These are phyloP conservation scores for Scolopax mira DNA, from an alignment of 2,113 vertebrate genomes.

Conservation along the genomic window DNA sequence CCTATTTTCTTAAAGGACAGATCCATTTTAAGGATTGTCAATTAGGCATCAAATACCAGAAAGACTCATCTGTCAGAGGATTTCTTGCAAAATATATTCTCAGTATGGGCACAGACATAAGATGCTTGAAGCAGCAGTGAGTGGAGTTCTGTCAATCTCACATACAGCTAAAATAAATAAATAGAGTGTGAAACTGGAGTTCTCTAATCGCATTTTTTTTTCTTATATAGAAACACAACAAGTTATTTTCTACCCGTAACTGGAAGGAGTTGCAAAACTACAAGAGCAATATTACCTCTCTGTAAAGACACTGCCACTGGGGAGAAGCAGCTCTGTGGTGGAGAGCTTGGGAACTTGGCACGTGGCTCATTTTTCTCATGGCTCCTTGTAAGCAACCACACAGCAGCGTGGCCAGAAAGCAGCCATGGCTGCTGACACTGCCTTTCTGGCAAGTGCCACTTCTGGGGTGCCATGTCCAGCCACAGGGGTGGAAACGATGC, in stretches of 20 bases:
- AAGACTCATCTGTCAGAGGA: slow-evolving; percentile 3
- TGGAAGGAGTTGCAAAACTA: neutral
- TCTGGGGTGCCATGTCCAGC: neutral
- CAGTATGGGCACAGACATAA: neutral
- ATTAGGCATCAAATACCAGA: neutral
- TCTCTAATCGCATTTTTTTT: neutral
- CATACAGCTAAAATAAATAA: neutral
- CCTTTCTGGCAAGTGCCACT: neutral
- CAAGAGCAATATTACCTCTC: neutral
- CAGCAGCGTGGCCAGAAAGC: neutral
- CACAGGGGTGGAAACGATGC: neutral
- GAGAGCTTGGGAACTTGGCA: neutral
- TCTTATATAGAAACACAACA: neutral
- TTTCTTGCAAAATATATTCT: neutral
- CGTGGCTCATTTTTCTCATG: neutral
- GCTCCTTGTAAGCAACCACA: neutral
- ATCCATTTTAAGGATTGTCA: neutral
- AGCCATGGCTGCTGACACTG: neutral
- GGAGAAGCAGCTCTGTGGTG: neutral
- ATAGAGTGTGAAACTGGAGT: neutral
- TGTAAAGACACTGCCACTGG: neutral
- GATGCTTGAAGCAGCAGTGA: neutral
- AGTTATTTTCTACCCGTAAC: neutral
- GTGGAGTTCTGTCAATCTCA: neutral
- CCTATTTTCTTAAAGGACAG: neutral